Evolutionary conservation across 37 sponge, comb jelly and placozoan species (phyloP), one percentile per base, ranked within the genome.

Genomic region (Axinella damicornis): DNA sequence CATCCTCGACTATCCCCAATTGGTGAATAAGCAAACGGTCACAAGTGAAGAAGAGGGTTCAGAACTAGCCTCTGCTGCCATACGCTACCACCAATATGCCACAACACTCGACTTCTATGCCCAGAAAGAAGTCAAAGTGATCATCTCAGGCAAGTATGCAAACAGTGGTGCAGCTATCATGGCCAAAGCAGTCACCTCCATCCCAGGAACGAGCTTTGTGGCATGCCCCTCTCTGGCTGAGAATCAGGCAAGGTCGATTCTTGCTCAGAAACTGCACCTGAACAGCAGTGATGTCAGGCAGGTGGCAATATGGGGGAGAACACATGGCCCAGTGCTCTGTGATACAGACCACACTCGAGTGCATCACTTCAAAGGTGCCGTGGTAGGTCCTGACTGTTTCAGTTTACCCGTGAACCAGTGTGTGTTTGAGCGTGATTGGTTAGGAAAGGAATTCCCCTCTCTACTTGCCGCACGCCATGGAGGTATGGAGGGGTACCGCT

Each of bases 381-480:
- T 95, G 1, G 58, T 75, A 16, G 95, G 95, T 0, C 93, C 93
- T 16, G 73, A 59, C 35, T 62, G 57, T 63, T 95, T 83, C 60
- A 67, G 67, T 38, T 64, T 92, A 5, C 79, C 89, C 5, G 18
- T 91, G 17, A 53, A 35, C 14, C 67, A 83, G 33, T 91, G 90
- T 57, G 22, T 91, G 30, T 77, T 82, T 71, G 88, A 94, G 31
- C 56, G 13, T 5, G 73, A 88, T 0, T 94, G 95, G 95, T 35
- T 92, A 14, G 32, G 36, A 0, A 34, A 71, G 4, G 72, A 78
- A 22, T 85, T 59, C 38, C 71, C 69, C 24, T 5, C 14, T 1
- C 40, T 73, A 1, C 17, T 89, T 11, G 39, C 22, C 2, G 36
- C 46, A 12, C 64, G 83, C 2, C 82, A 83, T 41, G 16, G 22